phyloP scores from a whole-genome alignment of 1,140 invertebrate genomes.

The Monomorium pharaonis region DNA sequence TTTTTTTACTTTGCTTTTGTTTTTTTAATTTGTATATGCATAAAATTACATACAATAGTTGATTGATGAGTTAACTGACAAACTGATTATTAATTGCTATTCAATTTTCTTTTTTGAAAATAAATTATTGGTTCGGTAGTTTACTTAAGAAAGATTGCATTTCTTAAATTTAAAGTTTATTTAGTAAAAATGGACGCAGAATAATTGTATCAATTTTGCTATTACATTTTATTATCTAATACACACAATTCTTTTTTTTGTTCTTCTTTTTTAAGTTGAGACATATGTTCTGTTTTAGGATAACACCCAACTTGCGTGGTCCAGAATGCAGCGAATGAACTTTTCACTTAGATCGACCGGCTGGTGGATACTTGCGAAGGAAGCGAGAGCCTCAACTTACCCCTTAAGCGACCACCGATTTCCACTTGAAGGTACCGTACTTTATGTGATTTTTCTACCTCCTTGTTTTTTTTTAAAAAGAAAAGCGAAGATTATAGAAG shows the following conservation, averaged over 20 bases:
- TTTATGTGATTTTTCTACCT: not conserved
- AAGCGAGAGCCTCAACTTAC: conserved; percentile 6
- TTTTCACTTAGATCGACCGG: conserved; percentile 21
- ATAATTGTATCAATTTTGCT: not conserved
- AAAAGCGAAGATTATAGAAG: not conserved
- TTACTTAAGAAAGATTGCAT: too few species aligned
- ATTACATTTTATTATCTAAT: not conserved
- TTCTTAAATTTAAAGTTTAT: too few species aligned
- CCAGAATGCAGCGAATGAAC: conserved; percentile 7
- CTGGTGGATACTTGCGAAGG: conserved; percentile 6
- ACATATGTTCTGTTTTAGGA: not conserved
- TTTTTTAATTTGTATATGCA: too few species aligned
- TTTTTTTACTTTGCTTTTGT: too few species aligned
- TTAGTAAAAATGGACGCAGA: not conserved
- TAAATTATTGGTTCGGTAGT: too few species aligned
- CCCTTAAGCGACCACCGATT: conserved; percentile 14
- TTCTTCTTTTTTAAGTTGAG: not conserved
- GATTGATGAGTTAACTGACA: too few species aligned
- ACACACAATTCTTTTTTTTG: not conserved
- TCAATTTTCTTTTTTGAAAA: too few species aligned
- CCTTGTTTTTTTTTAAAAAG: not conserved
- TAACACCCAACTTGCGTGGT: not conserved
- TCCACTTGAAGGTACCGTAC: not conserved
- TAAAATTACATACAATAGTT: too few species aligned
- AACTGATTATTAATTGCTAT: too few species aligned